Evolutionary conservation across 2,888 invertebrate species (phyloP), one percentile per base, ranked within the genome.

Genomic region (Tiliacea aurago): DNA sequence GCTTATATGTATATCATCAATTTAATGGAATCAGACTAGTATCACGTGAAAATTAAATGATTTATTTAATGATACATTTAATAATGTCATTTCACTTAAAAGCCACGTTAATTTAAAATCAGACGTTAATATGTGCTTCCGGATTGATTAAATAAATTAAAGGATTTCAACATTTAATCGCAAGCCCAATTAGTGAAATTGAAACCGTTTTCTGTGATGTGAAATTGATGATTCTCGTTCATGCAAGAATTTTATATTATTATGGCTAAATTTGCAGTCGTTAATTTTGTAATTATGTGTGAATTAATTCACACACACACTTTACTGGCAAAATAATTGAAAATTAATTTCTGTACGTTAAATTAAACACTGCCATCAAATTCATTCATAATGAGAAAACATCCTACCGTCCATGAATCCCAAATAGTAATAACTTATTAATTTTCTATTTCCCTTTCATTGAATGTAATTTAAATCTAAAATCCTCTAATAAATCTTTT

Each of bases 181-280:
- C 11, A 47, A 56, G 20, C 45, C 33, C 18, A 73, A 81, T 73
- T 81, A 77, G 28, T 53, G 69, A 65, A 51, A 67, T 9, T 47
- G 51, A 47, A n/a, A 43, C 47, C 18, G n/a, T 43, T 70, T 63
- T 70, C 13, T 64, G 61, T 3, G 7, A 58, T 61, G 58, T n/a
- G 37, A 70, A 69, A 58, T 58, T 77, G 0, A 69, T 66, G 5
- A 77, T 59, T 41, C 59, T 56, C 47, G 15, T 37, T 59, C 63
- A 78, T 80, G 73, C 63, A 80, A 64, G 51, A 41, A 64, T 61
- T 81, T 64, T n/a, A 20, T 70, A 55, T 78, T 33, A 18, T 37
- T 43, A 18, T 10, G 11, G 23, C 18, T 10, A 51, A 45, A 41
- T 61, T 58, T 43, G 18, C 20, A 45, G 7, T 37, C 0, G 20